phyloP scores from a whole-genome alignment of 2,888 invertebrate genomes.

The Lepidonotus clava region DNA sequence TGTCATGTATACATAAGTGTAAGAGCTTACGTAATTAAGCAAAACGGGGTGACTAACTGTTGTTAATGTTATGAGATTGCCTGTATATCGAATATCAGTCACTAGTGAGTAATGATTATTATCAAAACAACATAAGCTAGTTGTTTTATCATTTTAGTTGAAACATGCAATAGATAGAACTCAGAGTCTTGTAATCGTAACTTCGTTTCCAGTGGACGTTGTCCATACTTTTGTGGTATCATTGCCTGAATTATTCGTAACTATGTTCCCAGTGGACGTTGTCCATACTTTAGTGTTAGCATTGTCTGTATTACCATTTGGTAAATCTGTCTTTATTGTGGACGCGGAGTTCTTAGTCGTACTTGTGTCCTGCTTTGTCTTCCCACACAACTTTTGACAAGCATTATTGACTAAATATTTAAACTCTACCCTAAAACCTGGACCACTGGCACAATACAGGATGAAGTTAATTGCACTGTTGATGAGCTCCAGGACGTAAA shows the following conservation, averaged over 20 bases:
- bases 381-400: not conserved
- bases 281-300: not conserved
- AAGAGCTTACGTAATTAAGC: too few relatives aligned
- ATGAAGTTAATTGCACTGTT: slow-evolving; percentile 36
- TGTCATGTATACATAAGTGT: too few relatives aligned
- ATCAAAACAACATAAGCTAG: too few relatives aligned
- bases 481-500: slow-evolving; percentile 31
- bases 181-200: too few relatives aligned
- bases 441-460: slow-evolving; percentile 32
- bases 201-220: not conserved
- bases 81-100: too few relatives aligned
- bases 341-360: not conserved
- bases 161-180: too few relatives aligned
- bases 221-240: not conserved
- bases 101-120: too few relatives aligned
- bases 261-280: not conserved
- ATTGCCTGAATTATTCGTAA: not conserved
- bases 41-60: too few relatives aligned
- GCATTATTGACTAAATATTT: not conserved
- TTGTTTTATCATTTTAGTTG: too few relatives aligned
- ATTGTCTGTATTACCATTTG: not conserved
- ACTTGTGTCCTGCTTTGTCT: not conserved
- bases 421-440: not conserved
- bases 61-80: too few relatives aligned
- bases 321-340: not conserved